These are phyloP conservation scores for Dicycla oo DNA, from an alignment of 2,888 invertebrate genomes.

Conservation along the genomic window DNA sequence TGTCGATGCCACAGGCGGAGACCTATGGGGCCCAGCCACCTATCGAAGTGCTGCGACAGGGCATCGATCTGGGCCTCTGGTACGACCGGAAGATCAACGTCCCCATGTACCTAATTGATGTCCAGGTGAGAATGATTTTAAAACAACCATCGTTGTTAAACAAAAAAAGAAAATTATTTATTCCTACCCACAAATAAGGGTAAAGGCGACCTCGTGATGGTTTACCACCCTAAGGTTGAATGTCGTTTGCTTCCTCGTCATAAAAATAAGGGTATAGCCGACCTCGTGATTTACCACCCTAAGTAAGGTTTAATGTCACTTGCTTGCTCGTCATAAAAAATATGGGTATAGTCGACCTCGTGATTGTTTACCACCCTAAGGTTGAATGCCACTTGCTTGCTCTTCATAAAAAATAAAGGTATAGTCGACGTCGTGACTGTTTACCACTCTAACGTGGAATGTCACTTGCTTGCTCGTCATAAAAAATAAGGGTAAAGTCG, in stretches of 20 bases:
- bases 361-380: too few relatives aligned
- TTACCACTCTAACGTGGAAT: too few relatives aligned
- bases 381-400: too few relatives aligned
- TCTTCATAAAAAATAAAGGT: neutral
- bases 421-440: neutral
- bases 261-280: too few relatives aligned
- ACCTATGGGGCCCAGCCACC: slow-evolving; percentile 98
- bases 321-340: too few relatives aligned
- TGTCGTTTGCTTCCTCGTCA: too few relatives aligned
- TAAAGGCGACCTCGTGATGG: neutral
- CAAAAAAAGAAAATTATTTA: neutral
- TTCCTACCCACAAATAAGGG: neutral
- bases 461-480: too few relatives aligned
- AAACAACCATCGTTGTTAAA: neutral
- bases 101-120: slow-evolving; percentile 95
- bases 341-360: too few relatives aligned
- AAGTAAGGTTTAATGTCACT: neutral
- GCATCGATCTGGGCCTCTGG: slow-evolving; percentile 97
- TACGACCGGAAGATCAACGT: slow-evolving; percentile 95
- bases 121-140: slow-evolving; percentile 91
- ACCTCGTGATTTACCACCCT: too few relatives aligned
- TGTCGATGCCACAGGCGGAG: slow-evolving; percentile 98
- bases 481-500: too few relatives aligned
- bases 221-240: neutral
- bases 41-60: slow-evolving; percentile 97